phyloP scores from a whole-genome alignment of 2,888 invertebrate genomes.

The Neria commutata region DNA sequence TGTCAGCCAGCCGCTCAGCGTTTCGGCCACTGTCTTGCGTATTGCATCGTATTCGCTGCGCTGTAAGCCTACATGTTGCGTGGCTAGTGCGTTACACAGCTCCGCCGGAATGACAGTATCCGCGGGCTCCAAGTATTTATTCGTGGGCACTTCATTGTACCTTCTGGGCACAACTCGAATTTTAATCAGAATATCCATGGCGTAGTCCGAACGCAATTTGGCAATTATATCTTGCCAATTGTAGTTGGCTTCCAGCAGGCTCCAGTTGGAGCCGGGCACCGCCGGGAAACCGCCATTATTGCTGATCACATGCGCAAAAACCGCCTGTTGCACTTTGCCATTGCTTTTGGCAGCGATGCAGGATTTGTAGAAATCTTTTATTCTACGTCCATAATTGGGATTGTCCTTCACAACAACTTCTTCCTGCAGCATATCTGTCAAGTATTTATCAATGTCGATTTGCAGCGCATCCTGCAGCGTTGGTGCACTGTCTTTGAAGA shows the following conservation, averaged over 20 bases:
- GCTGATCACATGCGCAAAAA: slow-evolving; percentile 47
- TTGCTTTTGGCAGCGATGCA: slow-evolving; percentile 42
- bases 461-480: slow-evolving; percentile 32
- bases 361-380: slow-evolving; percentile 56
- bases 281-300: slow-evolving; percentile 55
- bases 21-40: slow-evolving; percentile 41
- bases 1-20: slow-evolving; percentile 50
- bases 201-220: slow-evolving; percentile 41
- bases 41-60: slow-evolving; percentile 39
- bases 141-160: slow-evolving; percentile 51
- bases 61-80: slow-evolving; percentile 35
- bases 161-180: too few species aligned
- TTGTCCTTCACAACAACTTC: slow-evolving; percentile 38
- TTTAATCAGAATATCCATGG: slow-evolving; percentile 53
- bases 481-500: neutral
- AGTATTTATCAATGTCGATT: slow-evolving; percentile 38
- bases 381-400: slow-evolving; percentile 39
- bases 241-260: slow-evolving; percentile 44
- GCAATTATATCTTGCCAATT: slow-evolving; percentile 50
- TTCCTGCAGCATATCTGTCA: slow-evolving; percentile 44
- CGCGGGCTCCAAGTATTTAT: slow-evolving; percentile 50
- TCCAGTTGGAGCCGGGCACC: slow-evolving; percentile 51
- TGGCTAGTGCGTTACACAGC: slow-evolving; percentile 37
- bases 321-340: slow-evolving; percentile 40
- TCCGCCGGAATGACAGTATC: slow-evolving; percentile 45